Evolutionary conservation across 2,888 invertebrate genomes (phyloP).

Genomic region (Noctua pronuba): DNA sequence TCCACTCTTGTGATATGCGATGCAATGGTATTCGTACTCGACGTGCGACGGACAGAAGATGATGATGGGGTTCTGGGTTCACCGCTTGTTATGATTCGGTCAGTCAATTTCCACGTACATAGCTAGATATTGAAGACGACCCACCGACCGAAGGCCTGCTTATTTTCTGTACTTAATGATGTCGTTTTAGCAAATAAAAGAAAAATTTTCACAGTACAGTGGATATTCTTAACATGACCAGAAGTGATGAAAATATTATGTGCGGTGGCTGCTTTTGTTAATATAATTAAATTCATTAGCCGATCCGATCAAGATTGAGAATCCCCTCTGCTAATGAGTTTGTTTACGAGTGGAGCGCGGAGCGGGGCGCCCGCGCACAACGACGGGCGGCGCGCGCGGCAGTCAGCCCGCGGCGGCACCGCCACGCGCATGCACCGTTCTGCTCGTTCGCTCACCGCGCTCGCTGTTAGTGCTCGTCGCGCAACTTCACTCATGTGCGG

Average conservation of each 20-base stretch:
- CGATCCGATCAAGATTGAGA: conserved; percentile 47
- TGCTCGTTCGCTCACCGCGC: background rate
- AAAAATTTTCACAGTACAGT: background rate
- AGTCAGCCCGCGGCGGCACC: conserved; percentile 35
- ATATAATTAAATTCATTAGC: conserved; percentile 21
- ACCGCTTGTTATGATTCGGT: background rate
- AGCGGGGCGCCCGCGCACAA: conserved; percentile 39
- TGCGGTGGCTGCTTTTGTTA: background rate
- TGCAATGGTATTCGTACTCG: background rate
- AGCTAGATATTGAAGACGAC: background rate
- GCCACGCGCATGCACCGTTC: conserved; percentile 9
- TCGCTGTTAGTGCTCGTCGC: background rate
- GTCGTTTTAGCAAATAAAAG: background rate
- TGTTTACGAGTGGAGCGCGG: conserved; percentile 44
- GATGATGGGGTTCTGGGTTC: background rate
- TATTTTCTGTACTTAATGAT: background rate
- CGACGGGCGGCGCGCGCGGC: conserved; percentile 14
- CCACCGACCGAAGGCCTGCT: background rate
- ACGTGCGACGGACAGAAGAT: background rate
- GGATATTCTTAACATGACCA: background rate
- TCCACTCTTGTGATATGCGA: background rate
- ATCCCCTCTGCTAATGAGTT: conserved; percentile 49
- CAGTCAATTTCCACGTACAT: background rate
- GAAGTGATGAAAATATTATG: background rate
- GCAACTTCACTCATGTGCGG: conserved; percentile 2